Evolutionary conservation across 1,140 invertebrate species (phyloP), one percentile per base, ranked within the genome.

Genomic region (Bradynema listronoti): DNA sequence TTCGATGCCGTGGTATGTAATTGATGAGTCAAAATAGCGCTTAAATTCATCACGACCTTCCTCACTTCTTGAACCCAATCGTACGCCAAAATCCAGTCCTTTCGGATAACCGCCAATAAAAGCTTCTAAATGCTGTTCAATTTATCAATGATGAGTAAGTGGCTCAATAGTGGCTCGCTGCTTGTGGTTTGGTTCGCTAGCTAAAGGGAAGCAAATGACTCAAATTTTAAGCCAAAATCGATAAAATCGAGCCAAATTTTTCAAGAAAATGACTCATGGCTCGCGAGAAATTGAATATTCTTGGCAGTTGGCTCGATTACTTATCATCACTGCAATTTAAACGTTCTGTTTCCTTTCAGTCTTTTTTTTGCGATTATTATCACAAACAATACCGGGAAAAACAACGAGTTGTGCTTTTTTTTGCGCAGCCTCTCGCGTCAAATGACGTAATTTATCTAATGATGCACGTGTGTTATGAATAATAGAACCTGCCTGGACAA

Each of bases 91-190:
- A 43, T 61, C 53, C 9, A 68, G 47, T 33, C 67, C 72, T 47
- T 74, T 72, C 1, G 63, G 58, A 27, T 72, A 72, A 27, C 70
- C 70, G 32, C 70, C 70, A 30, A 72, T 58, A 39, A 72, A 72
- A 1, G 68, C 71, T 61, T 72, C 70, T 67, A 51, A 51, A 69
- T 51, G 11, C 11, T 11, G 11, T 49, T 39, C 1, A 1, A 66
- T n/a, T 30, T 61, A 25, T 66, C 4, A 64, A 16, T 16, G 32
- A 24, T 4, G 25, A 1, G 19, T 22, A 45, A 39, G 36, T 39
- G 11, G 11, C 19, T 39, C 36, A 11, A 11, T 39, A 11, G 11
- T 39, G n/a, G n/a, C n/a, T n/a, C n/a, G n/a, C n/a, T n/a, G n/a
- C n/a, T n/a, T n/a, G n/a, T n/a, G n/a, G n/a, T n/a, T n/a, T n/a